Evolutionary conservation across 2,888 invertebrate species (phyloP).

Genomic region (Notodonta ziczac): DNA sequence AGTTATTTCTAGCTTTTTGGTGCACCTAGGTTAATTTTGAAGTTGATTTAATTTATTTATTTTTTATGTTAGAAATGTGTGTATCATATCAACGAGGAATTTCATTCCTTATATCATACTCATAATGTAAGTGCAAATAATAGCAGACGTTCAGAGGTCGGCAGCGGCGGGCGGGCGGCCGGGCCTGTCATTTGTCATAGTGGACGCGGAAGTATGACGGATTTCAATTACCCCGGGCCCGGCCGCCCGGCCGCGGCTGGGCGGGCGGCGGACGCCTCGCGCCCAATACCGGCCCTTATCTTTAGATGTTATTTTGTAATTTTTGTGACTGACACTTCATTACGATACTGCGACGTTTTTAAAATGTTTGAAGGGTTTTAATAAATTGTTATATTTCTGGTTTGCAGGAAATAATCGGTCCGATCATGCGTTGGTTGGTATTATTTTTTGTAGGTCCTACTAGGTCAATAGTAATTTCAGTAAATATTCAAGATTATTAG

Average conservation of each 20-base stretch:
- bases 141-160: slow-evolving; percentile 2
- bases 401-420: not conserved
- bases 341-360: slow-evolving; percentile 14
- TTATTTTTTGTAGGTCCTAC: too few relatives aligned
- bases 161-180: slow-evolving; percentile 18
- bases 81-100: too few relatives aligned
- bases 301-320: slow-evolving; percentile 48
- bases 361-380: slow-evolving; percentile 1
- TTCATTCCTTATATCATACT: not conserved
- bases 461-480: too few relatives aligned
- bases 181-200: slow-evolving; percentile 64
- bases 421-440: too few relatives aligned
- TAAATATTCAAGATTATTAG: too few relatives aligned
- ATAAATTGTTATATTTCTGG: not conserved
- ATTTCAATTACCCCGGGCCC: slow-evolving; percentile 64
- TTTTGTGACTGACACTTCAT: slow-evolving; percentile 47
- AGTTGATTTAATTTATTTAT: too few relatives aligned
- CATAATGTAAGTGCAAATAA: slow-evolving; percentile 15
- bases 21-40: too few relatives aligned
- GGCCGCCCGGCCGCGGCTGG: slow-evolving; percentile 10
- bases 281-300: slow-evolving; percentile 29
- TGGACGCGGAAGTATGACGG: slow-evolving; percentile 57
- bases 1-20: too few relatives aligned
- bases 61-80: too few relatives aligned
- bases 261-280: slow-evolving; percentile 21